phyloP scores from a whole-genome alignment of 2,797 vertebrate species.

The Sphenodon punctatus region DNA sequence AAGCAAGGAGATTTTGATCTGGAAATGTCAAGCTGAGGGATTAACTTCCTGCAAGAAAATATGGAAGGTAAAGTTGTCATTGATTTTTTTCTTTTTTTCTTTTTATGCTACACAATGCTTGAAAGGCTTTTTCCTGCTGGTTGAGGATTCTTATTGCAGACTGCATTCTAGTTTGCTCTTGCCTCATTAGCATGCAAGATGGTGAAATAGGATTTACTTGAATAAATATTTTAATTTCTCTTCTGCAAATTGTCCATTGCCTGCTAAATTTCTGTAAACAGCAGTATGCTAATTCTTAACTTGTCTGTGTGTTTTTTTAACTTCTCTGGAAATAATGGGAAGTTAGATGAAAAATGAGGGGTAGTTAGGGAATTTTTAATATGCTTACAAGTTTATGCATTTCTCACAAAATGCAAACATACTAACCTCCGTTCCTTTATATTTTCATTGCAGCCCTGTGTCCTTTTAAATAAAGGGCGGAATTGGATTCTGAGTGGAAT shows the following conservation, averaged over 20 bases:
- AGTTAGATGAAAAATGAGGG: background rate
- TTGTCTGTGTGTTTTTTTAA: background rate
- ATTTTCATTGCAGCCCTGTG: too few species aligned
- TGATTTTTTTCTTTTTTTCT: background rate
- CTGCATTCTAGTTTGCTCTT: slow-evolving; percentile 5
- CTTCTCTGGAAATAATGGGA: too few species aligned
- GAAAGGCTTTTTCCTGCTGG: background rate
- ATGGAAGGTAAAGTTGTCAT: slow-evolving; percentile 77
- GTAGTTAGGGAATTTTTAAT: background rate
- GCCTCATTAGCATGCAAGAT: background rate
- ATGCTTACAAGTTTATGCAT: background rate
- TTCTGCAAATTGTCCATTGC: background rate
- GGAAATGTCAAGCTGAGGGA: slow-evolving; percentile 64
- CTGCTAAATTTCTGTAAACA: background rate
- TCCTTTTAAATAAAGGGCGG: background rate
- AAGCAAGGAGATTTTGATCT: slow-evolving; percentile 27
- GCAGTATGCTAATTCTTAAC: background rate
- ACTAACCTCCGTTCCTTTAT: too few species aligned
- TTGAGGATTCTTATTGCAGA: slow-evolving; percentile 3
- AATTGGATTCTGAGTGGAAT: background rate
- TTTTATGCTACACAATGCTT: background rate
- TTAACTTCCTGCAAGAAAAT: slow-evolving; percentile 66
- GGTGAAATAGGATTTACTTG: slow-evolving; percentile 12
- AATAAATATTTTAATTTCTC: slow-evolving; percentile 25
- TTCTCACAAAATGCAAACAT: background rate